Evolutionary conservation across 2,888 invertebrate species (phyloP).

Genomic region (Boloria selene): DNA sequence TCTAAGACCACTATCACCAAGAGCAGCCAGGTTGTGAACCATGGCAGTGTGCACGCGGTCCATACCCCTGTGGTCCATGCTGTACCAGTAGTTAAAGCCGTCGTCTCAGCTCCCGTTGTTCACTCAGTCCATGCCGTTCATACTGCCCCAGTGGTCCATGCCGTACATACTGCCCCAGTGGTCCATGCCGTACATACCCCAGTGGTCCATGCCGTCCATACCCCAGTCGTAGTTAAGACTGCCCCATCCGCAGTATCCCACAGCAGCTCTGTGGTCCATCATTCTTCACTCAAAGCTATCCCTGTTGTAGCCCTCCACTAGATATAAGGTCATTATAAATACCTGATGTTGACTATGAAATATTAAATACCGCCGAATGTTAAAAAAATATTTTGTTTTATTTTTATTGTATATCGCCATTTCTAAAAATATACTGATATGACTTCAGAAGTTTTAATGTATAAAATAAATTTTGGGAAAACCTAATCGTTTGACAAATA

Average conservation of each 20-base stretch:
- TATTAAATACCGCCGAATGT: constrained; percentile 33
- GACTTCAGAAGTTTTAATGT: background rate
- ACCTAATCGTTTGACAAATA: no score
- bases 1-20: constrained; percentile 74
- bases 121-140: constrained; percentile 56
- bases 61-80: constrained; percentile 56
- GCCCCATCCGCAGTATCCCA: constrained; percentile 66
- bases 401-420: background rate
- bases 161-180: constrained; percentile 62
- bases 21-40: constrained; percentile 75
- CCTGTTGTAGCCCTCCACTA: constrained; percentile 63
- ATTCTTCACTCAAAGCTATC: constrained; percentile 62
- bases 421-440: background rate
- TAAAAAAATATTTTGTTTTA: constrained; percentile 12
- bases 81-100: constrained; percentile 43
- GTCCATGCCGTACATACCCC: constrained; percentile 59
- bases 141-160: constrained; percentile 62
- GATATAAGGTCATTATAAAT: constrained; percentile 14
- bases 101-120: constrained; percentile 53
- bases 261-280: constrained; percentile 70
- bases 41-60: constrained; percentile 47
- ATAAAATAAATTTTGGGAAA: no score
- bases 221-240: constrained; percentile 61
- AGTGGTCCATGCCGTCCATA: constrained; percentile 49
- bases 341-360: constrained; percentile 32